Evolutionary conservation across 2,113 vertebrate species (phyloP), one percentile per base, ranked within the genome.

Genomic region (Mionectes macconnelli): DNA sequence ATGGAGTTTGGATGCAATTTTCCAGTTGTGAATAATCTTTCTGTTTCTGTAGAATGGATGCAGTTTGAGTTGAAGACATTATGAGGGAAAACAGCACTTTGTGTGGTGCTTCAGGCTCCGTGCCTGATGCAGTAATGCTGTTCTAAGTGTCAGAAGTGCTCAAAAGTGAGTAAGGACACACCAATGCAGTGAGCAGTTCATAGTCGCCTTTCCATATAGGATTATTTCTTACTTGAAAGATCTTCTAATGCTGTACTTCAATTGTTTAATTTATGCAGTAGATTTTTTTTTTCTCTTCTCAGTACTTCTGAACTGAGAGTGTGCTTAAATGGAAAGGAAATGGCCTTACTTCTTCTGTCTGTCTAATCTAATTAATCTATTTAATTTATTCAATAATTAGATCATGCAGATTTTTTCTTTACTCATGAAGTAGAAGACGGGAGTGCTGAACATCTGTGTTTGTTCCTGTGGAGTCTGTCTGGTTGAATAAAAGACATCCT

Each of bases 21-120:
- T 35, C 37, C 28, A 28, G 35, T 47, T 49, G 33, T 57, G 67
- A 90, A 56, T 64, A 25, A 73, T 37, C 37, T 27, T 52, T 14
- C 50, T 77, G 7, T 94, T 87, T n/a, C 24, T 72, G 37, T 78
- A 15, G 21, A 52, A 9, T 50, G 27, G 33, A 40, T 63, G 39
- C 4, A 10, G 9, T 72, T 69, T 56, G n/a, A 25, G 33, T 31
- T 57, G 53, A 86, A 68, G 47, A 35, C 8, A 10, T 24, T 57
- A 3, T 14, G 16, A 47, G 10, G 10, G n/a, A 66, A 76, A 35
- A 27, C 23, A 76, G 59, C 77, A 17, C n/a, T 23, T 53, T 57
- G 30, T 5, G 1, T 37, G 62, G n/a, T n/a, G 42, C 40, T 63
- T 69, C 0, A 49, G 31, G 31, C 42, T 42, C 74, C 0, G 0